Evolutionary conservation across 2,888 invertebrate genomes (phyloP), one percentile per base, ranked within the genome.

Genomic region (Drosophila meridionalis): DNA sequence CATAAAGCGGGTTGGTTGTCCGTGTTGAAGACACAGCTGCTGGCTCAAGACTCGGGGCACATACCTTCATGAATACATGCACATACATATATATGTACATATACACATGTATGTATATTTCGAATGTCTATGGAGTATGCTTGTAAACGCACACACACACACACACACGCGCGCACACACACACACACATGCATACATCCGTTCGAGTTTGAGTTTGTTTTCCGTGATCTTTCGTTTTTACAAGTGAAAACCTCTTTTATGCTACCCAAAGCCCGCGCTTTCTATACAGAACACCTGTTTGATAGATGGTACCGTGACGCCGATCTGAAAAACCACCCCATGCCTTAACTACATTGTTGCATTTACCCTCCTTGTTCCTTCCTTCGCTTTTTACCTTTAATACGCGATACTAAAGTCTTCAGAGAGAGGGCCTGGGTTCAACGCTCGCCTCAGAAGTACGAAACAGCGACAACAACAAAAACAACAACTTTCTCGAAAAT

Each of bases 241-340:
- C 45, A 61, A 71, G 52, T 59, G 62, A 69, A 83, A 80, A 83
- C 70, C 56, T 61, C 52, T 69, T 72, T 72, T 55, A 45, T 58
- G 40, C 48, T 63, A 30, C n/a, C 26, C 40, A 62, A 62, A 68
- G 52, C 83, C 69, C 74, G 86, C 86, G 83, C 70, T 69, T 76
- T 67, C 59, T 68, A 43, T 55, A 58, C 36, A 52, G 69, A 87
- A 87, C 83, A 83, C 83, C 83, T 83, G 83, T 87, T 87, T 79
- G 59, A 64, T 67, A 70, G 68, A 65, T 76, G 55, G 56, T 64
- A 82, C 74, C 77, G 83, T 75, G 71, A 78, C 76, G 69, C 48
- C 45, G 82, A 62, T 71, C 62, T 53, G 56, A 73, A 83, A 87
- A 83, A 56, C 83, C 70, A 87, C 88, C 83, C 86, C 70, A 64